Base-by-base conservation (phyloP, 2,888 invertebrate genomes). In the Orchesellides sinensis region DNA sequence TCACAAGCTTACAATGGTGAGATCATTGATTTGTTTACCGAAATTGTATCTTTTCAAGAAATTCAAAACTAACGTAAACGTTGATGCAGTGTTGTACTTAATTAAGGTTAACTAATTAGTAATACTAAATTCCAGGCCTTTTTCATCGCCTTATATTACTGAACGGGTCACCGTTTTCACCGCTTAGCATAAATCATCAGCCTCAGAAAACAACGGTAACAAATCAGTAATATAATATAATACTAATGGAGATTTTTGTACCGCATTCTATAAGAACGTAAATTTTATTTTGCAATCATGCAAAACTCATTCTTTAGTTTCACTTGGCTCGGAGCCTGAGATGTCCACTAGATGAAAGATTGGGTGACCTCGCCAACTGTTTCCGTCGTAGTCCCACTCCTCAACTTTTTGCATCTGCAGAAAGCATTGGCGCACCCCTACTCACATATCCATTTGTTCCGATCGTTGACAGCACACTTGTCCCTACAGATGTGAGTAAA, bases 1-100 rank as follows among this genome's bases (percentile, higher is more conserved):
- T 87, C 88, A n/a, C 83, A 83, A 74, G 88, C 88, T n/a, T 87
- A 87, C 69, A 83, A 84, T 63, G 87, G 87, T 87, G 47, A 80
- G 66, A 54, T 54, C 40, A 21, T 25, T 40, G n/a, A 19, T n/a
- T 25, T 25, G 59, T 17, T 25, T 59, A 32, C 32, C 10, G 5
- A 32, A 5, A n/a, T n/a, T 2, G 40, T 40, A 40, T 40, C 10
- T 52, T 52, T 52, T 56, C n/a, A n/a, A n/a, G n/a, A n/a, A n/a
- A n/a, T n/a, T n/a, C n/a, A n/a, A n/a, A n/a, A n/a, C n/a, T n/a
- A n/a, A n/a, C n/a, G n/a, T n/a, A n/a, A n/a, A n/a, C n/a, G n/a
- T n/a, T n/a, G n/a, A n/a, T n/a, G n/a, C n/a, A n/a, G n/a, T n/a
- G n/a, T 49, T 49, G 49, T 14, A 49, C 14, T 47, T 49, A 29